Conservation (phyloP, 2,113 vertebrate genomes). For the Xiphophorus hellerii region DNA sequence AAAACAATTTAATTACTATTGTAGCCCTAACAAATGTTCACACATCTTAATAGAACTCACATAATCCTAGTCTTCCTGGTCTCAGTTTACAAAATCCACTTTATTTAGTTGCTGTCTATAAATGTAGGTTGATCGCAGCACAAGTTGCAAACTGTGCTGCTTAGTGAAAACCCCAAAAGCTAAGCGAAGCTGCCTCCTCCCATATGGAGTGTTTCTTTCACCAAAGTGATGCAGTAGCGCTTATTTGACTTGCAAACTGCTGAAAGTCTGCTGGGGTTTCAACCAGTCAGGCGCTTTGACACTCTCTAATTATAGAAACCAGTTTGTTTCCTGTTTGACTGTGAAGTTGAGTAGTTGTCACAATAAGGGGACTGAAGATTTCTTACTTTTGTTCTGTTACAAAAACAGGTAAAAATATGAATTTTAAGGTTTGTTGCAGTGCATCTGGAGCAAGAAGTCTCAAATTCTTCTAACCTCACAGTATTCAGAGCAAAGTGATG, state of each 20-base stretch:
- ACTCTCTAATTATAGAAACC: constrained; percentile 12
- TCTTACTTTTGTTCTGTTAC: background rate
- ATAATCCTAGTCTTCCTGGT: background rate
- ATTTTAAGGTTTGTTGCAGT: background rate
- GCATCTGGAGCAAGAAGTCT: background rate
- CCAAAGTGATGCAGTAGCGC: constrained; percentile 4
- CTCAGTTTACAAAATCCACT: background rate
- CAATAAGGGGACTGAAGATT: background rate
- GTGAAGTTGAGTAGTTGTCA: background rate
- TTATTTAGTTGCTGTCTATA: background rate
- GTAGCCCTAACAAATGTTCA: too few species aligned
- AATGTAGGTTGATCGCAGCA: background rate
- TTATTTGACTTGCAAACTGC: constrained; percentile 58
- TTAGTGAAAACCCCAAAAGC: background rate
- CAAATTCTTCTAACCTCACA: background rate
- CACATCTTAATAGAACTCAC: too few species aligned
- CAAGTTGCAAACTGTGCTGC: background rate
- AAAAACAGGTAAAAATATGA: background rate
- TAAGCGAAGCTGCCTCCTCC: background rate
- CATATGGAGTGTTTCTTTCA: background rate
- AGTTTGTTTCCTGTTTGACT: constrained; percentile 21
- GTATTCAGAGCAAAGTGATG: background rate
- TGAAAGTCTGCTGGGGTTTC: background rate
- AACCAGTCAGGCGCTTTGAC: background rate
- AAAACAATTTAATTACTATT: too few species aligned